Conservation (phyloP, 2,888 invertebrate genomes). For the Archips crataeganus region DNA sequence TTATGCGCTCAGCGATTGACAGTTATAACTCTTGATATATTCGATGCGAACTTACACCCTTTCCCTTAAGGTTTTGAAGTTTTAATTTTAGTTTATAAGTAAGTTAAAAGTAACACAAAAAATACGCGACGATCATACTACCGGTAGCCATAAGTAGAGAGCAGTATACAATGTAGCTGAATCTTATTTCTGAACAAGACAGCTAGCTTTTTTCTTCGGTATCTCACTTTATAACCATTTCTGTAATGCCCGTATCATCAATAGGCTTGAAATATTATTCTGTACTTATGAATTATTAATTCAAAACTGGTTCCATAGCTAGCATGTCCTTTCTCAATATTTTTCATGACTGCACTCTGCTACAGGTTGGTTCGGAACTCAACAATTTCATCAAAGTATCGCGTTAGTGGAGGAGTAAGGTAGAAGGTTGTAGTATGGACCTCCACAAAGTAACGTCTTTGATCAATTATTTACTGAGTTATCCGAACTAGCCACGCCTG, state of each 20-base stretch:
- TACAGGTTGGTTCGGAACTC: not conserved
- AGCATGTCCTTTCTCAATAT: too few relatives aligned
- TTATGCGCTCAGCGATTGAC: not conserved
- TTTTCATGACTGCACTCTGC: not conserved
- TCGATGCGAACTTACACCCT: not conserved
- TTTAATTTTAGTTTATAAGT: conserved; percentile 6
- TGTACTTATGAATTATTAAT: too few relatives aligned
- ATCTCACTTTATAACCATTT: not conserved
- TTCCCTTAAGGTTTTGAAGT: not conserved
- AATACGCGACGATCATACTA: conserved; percentile 15
- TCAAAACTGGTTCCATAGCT: too few relatives aligned
- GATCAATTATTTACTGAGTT: not conserved
- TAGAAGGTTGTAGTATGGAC: too few relatives aligned
- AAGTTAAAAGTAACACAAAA: conserved; percentile 9
- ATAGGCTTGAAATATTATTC: not conserved
- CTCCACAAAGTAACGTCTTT: too few relatives aligned
- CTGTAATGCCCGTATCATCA: not conserved
- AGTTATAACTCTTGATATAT: not conserved
- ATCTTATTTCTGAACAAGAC: not conserved
- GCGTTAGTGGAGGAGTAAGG: too few relatives aligned
- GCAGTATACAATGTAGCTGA: not conserved
- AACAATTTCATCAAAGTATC: not conserved
- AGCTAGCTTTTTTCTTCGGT: not conserved
- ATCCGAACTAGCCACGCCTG: not conserved
- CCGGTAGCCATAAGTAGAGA: not conserved